Percentiles rank a stretch among this genome's conserved stretches.
These are phyloP conservation scores for Ailuropoda melanoleuca DNA, from an alignment of 2,113 vertebrate species.

Conservation along the genomic window DNA sequence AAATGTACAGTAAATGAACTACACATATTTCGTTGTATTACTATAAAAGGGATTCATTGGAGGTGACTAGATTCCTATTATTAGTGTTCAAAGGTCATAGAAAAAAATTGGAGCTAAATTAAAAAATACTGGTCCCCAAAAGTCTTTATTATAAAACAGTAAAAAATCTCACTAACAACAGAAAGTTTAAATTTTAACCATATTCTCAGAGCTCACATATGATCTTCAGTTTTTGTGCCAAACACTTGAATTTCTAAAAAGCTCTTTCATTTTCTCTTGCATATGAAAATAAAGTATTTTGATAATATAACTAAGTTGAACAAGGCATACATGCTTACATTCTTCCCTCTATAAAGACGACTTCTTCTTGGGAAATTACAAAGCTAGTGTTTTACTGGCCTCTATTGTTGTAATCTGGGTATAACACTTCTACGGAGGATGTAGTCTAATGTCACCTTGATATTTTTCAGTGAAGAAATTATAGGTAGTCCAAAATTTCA, in stretches of 20 bases:
- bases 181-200: constrained; percentile 67
- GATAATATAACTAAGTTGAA: constrained; percentile 54
- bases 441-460: not conserved
- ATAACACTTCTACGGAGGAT: constrained; percentile 70
- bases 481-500: not conserved
- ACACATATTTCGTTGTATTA: not conserved
- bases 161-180: not conserved
- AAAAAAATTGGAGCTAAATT: constrained; percentile 24
- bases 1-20: not conserved
- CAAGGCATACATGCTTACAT: constrained; percentile 47
- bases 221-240: constrained; percentile 49
- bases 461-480: not conserved
- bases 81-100: not conserved
- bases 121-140: constrained; percentile 38
- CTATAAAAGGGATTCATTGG: not conserved
- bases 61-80: constrained; percentile 37
- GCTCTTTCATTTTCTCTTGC: constrained; percentile 46
- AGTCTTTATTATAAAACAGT: constrained; percentile 44
- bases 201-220: not conserved
- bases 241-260: constrained; percentile 46
- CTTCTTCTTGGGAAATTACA: constrained; percentile 49
- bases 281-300: constrained; percentile 62
- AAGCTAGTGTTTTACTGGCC: constrained; percentile 84
- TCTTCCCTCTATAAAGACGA: not conserved
- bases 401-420: constrained; percentile 82